These are phyloP conservation scores for Psittacula derbiana DNA, from an alignment of 2,797 vertebrate species.

Conservation along the genomic window DNA sequence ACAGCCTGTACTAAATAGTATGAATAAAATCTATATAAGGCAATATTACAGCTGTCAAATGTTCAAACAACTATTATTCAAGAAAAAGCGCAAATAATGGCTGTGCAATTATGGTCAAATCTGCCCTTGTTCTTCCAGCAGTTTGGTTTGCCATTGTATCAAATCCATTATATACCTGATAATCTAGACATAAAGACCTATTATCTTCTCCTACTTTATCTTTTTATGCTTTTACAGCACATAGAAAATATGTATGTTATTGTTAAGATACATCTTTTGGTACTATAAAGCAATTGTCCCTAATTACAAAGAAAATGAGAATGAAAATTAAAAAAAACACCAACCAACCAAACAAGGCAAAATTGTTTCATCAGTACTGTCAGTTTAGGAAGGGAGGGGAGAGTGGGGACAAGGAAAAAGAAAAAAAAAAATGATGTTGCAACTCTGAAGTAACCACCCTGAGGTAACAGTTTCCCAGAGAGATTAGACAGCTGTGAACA, in stretches of 20 bases:
- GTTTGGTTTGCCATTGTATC: background rate
- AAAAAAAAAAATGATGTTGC: background rate
- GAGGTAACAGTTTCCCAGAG: background rate
- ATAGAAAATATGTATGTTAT: accelerated
- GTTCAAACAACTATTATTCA: background rate
- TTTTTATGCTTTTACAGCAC: background rate
- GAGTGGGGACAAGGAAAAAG: background rate
- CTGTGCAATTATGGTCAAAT: background rate
- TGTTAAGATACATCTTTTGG: background rate
- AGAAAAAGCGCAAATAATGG: background rate
- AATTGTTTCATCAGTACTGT: background rate
- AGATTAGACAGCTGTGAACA: background rate
- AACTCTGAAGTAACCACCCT: background rate
- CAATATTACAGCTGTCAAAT: background rate
- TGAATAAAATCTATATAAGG: background rate
- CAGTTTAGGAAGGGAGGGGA: background rate
- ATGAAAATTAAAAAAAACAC: background rate
- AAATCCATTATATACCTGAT: background rate
- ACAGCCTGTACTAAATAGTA: background rate
- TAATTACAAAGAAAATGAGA: background rate
- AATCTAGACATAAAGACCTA: background rate
- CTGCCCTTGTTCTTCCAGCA: background rate
- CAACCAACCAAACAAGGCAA: background rate
- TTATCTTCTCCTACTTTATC: background rate
- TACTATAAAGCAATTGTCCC: background rate